These are phyloP conservation scores for Entelurus aequoreus DNA, from an alignment of 2,113 vertebrate species.

Conservation along the genomic window DNA sequence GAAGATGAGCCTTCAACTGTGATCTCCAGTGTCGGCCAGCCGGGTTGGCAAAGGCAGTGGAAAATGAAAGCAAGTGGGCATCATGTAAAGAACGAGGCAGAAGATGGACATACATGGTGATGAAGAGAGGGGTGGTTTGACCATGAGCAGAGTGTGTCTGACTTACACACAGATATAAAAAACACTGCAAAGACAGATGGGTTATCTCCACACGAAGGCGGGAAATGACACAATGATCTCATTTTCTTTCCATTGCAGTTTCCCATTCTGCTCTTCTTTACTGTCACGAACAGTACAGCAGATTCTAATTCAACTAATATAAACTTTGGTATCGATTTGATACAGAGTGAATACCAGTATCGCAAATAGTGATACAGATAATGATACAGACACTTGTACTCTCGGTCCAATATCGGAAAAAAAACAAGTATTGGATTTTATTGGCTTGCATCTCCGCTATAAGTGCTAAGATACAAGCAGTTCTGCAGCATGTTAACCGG, in stretches of 20 bases:
- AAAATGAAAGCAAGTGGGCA: slow-evolving; percentile 2
- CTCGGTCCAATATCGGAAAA: no score
- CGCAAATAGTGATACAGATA: no score
- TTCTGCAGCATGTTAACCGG: no score
- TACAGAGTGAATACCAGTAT: no score
- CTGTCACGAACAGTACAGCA: not conserved
- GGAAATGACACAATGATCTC: slow-evolving; percentile 38
- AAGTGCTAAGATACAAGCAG: no score
- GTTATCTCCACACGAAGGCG: slow-evolving; percentile 34
- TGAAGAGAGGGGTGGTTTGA: slow-evolving; percentile 29
- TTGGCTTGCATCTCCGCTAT: no score
- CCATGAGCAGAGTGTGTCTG: slow-evolving; percentile 38
- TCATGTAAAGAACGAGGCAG: not conserved
- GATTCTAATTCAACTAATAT: not conserved
- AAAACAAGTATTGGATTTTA: no score
- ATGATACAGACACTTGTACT: no score
- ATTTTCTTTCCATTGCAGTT: slow-evolving; percentile 15
- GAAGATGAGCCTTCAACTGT: slow-evolving; percentile 9
- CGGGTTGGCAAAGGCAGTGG: slow-evolving; percentile 4
- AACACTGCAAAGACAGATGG: slow-evolving; percentile 20
- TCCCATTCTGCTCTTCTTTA: slow-evolving; percentile 16
- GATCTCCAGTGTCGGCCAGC: not conserved
- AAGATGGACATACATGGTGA: slow-evolving; percentile 15
- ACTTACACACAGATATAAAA: slow-evolving; percentile 16
- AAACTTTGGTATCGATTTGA: no score